Conservation (phyloP, 2,888 invertebrate species). For the Caenorhabditis afra region DNA sequence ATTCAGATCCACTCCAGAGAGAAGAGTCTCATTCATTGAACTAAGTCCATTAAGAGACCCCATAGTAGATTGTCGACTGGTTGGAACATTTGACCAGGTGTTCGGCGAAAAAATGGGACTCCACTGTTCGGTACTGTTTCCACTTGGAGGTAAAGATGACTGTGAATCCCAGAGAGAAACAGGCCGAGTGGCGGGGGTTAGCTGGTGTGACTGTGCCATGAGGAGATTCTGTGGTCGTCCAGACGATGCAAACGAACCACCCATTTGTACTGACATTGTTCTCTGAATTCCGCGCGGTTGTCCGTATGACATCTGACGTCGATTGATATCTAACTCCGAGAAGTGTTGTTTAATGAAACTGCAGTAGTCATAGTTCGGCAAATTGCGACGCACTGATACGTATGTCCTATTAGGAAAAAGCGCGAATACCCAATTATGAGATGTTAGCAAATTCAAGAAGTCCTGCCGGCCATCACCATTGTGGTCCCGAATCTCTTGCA, state of each 20-base stretch:
- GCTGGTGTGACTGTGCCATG: constrained; percentile 46
- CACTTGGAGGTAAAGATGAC: constrained; percentile 24
- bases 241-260: constrained; percentile 24
- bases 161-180: constrained; percentile 50
- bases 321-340: constrained; percentile 48
- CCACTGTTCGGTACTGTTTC: constrained; percentile 57
- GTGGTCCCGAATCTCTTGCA: constrained; percentile 73
- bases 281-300: constrained; percentile 54
- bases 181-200: constrained; percentile 19
- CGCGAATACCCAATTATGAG: constrained; percentile 80
- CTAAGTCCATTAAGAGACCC: constrained; percentile 2
- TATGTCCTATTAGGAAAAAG: constrained; percentile 80
- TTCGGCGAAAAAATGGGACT: constrained; percentile 63
- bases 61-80: constrained; percentile 11
- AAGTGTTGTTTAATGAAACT: constrained; percentile 73
- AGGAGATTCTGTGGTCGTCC: constrained; percentile 31
- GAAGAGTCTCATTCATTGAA: constrained; percentile 33
- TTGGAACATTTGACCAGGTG: constrained; percentile 47
- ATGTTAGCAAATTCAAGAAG: constrained; percentile 75
- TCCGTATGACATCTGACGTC: constrained; percentile 45
- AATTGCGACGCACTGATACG: constrained; percentile 78
- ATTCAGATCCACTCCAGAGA: constrained; percentile 34
- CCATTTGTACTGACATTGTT: constrained; percentile 58
- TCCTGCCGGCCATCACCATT: constrained; percentile 73
- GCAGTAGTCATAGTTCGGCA: constrained; percentile 79